Conservation (phyloP, 2,888 invertebrate species). For the Apotomis turbidana region DNA sequence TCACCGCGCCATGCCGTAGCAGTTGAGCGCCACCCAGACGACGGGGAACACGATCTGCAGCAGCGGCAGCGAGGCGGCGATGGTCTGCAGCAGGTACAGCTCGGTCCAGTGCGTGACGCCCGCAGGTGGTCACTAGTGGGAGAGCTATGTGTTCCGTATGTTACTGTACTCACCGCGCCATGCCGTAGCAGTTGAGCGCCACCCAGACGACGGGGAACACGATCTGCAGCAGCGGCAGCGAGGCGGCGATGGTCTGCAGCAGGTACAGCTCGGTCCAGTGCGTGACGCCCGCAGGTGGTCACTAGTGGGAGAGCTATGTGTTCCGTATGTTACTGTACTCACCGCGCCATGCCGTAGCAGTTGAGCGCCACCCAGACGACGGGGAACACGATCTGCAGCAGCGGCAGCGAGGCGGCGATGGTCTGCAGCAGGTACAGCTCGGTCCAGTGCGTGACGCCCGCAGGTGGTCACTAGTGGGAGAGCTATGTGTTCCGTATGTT, state of each 20-base stretch:
- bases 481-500: too few relatives aligned
- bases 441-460: constrained; percentile 77
- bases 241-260: constrained; percentile 88
- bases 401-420: constrained; percentile 90
- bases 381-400: constrained; percentile 91
- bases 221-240: constrained; percentile 91
- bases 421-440: constrained; percentile 90
- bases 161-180: constrained; percentile 83
- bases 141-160: too few relatives aligned
- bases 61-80: constrained; percentile 91
- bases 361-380: constrained; percentile 93
- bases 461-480: too few relatives aligned
- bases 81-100: constrained; percentile 88
- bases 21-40: constrained; percentile 93
- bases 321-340: too few relatives aligned
- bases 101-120: constrained; percentile 83
- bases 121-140: too few relatives aligned
- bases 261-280: constrained; percentile 89
- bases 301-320: too few relatives aligned
- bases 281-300: too few relatives aligned
- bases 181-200: constrained; percentile 92
- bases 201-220: constrained; percentile 94
- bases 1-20: constrained; percentile 91
- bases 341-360: constrained; percentile 92
- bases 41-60: constrained; percentile 91